Evolutionary conservation across 2,113 vertebrate species (phyloP).

Genomic region (Dolichotis patagonum): DNA sequence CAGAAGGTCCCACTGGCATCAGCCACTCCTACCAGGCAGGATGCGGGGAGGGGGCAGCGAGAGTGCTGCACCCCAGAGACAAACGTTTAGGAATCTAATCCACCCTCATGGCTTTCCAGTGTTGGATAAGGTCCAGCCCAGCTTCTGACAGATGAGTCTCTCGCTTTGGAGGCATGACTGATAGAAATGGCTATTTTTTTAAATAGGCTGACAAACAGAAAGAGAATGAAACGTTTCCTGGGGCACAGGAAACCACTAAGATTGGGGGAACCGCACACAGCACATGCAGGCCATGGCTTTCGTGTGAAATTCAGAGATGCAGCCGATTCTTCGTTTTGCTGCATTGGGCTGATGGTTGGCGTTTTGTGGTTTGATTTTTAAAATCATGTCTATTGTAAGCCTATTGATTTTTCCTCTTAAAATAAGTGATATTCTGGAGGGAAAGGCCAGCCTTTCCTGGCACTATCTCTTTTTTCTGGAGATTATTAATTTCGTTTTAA

Average conservation of each 20-base stretch:
- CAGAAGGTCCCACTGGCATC: rapidly evolving
- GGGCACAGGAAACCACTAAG: not conserved
- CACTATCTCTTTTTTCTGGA: slow-evolving; percentile 67
- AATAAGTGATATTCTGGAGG: slow-evolving; percentile 75
- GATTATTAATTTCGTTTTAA: slow-evolving; percentile 79
- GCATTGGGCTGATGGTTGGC: not conserved
- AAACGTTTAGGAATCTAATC: not conserved
- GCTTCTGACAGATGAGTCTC: not conserved
- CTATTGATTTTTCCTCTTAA: slow-evolving; percentile 69
- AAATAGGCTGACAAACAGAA: not conserved
- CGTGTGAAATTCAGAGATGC: not conserved
- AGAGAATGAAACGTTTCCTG: not conserved
- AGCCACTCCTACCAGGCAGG: not conserved
- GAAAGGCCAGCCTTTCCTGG: slow-evolving; percentile 75
- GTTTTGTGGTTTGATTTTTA: not conserved
- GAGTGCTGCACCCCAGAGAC: rapidly evolving
- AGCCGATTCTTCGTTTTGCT: not conserved
- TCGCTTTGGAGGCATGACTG: not conserved
- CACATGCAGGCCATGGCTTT: not conserved
- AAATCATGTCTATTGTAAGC: slow-evolving; percentile 19
- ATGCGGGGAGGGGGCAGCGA: no score
- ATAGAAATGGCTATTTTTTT: not conserved
- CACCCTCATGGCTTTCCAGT: not conserved
- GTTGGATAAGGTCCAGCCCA: not conserved
- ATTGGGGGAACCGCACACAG: not conserved